Evolutionary conservation across 1,140 invertebrate species (phyloP), one percentile per base, ranked within the genome.

Genomic region (Eupristina koningsbergeri): DNA sequence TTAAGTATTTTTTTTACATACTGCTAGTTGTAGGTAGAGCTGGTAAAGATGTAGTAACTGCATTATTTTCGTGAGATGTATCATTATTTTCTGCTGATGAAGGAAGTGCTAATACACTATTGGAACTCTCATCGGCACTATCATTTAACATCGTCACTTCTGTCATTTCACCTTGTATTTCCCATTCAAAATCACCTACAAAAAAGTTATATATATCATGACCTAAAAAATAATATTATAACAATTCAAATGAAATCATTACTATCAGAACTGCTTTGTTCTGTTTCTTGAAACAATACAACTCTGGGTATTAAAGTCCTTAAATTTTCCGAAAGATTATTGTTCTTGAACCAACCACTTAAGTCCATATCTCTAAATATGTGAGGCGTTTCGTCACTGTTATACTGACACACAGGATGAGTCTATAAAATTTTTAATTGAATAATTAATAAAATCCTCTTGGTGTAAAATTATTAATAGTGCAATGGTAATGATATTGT

Each of bases 311-410:
- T 94, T 11, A 95, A 91, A 29, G 96, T 96, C 77, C 95, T 93
- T 22, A 98, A 93, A 94, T 98, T 98, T 87, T 96, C 95, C 61
- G 95, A 95, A 45, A 98, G 93, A 89, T 95, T 95, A 88, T 97
- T 95, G 26, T 94, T 95, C 58, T 95, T 93, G 92, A 96, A 98
- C 94, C 96, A 97, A 80, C 95, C 94, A 45, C 92, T 89, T 64
- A 96, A 93, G 86, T 96, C 94, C 87, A 95, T 93, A 88, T 96
- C 95, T 63, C 92, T 92, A 39, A 93, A 92, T 41, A 93, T 87
- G n/a, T 77, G 89, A 75, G 83, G 84, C 26, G 86, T 86, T 26
- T 86, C 87, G 2, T 86, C 86, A 36, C 88, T 88, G 9, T 84
- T 88, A 34, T 92, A 93, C 9, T 90, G 90, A 85, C 92, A 92